phyloP scores from a whole-genome alignment of 2,797 vertebrate species.

The Pseudochromis fuscus region DNA sequence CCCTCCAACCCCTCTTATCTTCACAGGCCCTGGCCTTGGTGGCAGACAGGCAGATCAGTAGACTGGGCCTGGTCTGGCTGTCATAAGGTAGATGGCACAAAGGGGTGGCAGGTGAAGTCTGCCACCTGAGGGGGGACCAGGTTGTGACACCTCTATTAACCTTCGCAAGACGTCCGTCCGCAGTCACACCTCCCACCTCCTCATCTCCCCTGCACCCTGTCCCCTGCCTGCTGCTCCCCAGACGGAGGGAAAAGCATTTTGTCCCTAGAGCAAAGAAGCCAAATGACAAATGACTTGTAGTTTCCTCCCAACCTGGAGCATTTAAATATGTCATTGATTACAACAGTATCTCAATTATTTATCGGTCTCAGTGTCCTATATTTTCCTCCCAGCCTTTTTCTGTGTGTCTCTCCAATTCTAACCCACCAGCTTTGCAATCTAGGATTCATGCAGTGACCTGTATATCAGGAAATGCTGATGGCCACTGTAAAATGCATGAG shows the following conservation, averaged over 20 bases:
- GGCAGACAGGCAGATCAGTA: constrained; percentile 52
- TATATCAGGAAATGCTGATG: constrained; percentile 36
- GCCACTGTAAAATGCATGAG: constrained; percentile 34
- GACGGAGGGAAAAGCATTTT: constrained; percentile 22
- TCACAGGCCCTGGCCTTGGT: constrained; percentile 38
- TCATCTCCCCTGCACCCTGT: constrained; percentile 28
- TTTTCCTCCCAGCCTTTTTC: constrained; percentile 5
- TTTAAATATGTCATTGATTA: constrained; percentile 55
- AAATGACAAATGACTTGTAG: constrained; percentile 62
- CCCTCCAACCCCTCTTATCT: constrained; percentile 51
- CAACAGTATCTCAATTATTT: constrained; percentile 52
- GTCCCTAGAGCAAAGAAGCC: constrained; percentile 55
- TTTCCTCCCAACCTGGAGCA: constrained; percentile 42
- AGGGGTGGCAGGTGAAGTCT: constrained; percentile 57
- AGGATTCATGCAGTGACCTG: constrained; percentile 30
- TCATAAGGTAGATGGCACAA: constrained; percentile 67
- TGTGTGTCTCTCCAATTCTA: constrained; percentile 17
- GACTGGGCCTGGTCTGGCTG: constrained; percentile 56
- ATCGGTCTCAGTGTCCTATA: constrained; percentile 25
- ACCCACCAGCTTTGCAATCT: constrained; percentile 17
- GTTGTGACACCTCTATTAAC: constrained; percentile 83
- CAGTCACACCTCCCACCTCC: constrained; percentile 33
- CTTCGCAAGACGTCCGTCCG: constrained; percentile 69
- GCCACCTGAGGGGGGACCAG: constrained; percentile 61
- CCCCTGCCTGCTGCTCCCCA: constrained; percentile 39